phyloP scores from a whole-genome alignment of 2,888 invertebrate species.

The Agrochola litura region DNA sequence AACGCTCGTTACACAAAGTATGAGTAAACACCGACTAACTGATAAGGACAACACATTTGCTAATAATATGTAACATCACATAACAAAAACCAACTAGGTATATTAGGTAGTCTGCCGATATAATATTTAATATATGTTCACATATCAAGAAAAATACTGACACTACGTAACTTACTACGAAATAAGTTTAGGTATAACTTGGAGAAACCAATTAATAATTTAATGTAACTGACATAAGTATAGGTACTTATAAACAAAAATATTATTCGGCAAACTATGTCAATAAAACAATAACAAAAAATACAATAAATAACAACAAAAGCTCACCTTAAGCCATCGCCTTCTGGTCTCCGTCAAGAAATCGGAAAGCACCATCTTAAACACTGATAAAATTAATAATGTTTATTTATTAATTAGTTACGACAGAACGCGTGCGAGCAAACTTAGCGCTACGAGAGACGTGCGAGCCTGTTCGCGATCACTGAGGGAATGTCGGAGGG shows the following conservation, averaged over 20 bases:
- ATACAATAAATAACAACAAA: constrained; percentile 12
- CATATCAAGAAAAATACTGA: not conserved
- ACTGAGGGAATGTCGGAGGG: constrained; percentile 75
- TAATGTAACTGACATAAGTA: not conserved
- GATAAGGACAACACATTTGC: constrained; percentile 38
- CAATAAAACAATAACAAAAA: constrained; percentile 12
- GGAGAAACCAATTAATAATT: not conserved
- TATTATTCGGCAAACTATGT: constrained; percentile 3
- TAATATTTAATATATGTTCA: constrained; percentile 13
- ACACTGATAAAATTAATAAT: constrained; percentile 36
- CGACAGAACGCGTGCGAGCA: constrained; percentile 58
- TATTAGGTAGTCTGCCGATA: constrained; percentile 10
- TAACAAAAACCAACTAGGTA: not conserved
- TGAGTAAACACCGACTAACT: constrained; percentile 14
- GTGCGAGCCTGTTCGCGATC: constrained; percentile 67
- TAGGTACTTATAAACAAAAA: constrained; percentile 11
- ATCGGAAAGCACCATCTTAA: constrained; percentile 85
- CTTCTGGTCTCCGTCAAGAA: constrained; percentile 87
- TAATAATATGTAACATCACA: constrained; percentile 29
- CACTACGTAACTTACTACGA: not conserved
- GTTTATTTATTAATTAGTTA: constrained; percentile 46
- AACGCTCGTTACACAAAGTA: constrained; percentile 14
- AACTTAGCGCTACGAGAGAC: constrained; percentile 60
- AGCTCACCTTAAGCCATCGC: constrained; percentile 85
- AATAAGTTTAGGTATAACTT: not conserved